Base-by-base conservation (phyloP, 2,113 vertebrate genomes). In the Apodemus speciosus region DNA sequence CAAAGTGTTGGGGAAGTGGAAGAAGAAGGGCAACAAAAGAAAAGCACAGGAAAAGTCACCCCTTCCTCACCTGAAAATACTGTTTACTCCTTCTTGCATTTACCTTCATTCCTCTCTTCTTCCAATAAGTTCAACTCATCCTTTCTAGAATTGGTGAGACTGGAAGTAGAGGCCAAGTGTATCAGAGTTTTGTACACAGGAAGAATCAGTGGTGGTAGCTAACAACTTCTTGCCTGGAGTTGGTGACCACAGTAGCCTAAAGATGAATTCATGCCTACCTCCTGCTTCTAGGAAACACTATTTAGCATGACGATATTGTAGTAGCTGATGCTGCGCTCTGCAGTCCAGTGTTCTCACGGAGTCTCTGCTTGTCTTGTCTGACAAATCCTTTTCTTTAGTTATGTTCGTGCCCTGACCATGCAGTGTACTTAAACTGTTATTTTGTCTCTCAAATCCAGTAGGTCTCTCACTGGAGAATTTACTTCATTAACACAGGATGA, bases 381-480 rank as follows among this genome's bases (percentile, higher is more conserved):
- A 6, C 71, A 81, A 40, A 40, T 40, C n/a, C 35, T 76, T 87
- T 66, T 69, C 49, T 58, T 93, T 16, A 43, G 64, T 4, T 46
- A 56, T 38, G 21, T 58, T 35, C 68, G 56, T 75, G 8, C 38
- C 66, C 9, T 68, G 76, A 38, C 6, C 30, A 25, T 62, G 49
- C 10, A 18, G 69, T 71, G 21, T 20, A 79, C 51, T 80, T 92
- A 15, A 56, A 64, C 71, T 95, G 72, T 56, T 38, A 9, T 69
- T 96, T 71, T 95, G 43, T 51, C 35, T 10, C 38, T 79, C 49
- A 49, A 66, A 84, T 66, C 83, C 20, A 76, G n/a, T 79, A 92
- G 71, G 79, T 43, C 23, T 58, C n/a, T 89, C 56, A 88, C 68
- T 73, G 46, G 80, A 76, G 80, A 88, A 85, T 43, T 30, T 84